These are phyloP conservation scores for Uloborus diversus DNA, from an alignment of 1,140 invertebrate genomes.

Conservation along the genomic window DNA sequence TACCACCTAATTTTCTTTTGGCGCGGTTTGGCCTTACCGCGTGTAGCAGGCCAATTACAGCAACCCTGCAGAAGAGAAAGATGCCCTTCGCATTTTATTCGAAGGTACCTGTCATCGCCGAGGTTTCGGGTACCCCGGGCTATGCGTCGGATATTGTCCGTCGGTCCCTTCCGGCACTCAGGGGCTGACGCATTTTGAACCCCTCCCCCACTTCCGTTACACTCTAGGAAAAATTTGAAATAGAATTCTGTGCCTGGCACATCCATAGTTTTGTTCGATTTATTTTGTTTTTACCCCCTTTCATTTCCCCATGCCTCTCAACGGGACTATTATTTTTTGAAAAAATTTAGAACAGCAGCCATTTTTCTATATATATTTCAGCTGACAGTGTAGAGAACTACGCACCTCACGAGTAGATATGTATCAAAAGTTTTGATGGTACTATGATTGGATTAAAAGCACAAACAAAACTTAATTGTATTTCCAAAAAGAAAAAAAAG, in stretches of 20 bases:
- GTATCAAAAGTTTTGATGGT: too few species aligned
- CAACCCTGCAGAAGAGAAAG: background rate
- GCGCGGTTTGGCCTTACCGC: background rate
- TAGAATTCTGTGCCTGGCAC: slow-evolving; percentile 9
- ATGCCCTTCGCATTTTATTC: background rate
- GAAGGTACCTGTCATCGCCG: background rate
- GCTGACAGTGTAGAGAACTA: background rate
- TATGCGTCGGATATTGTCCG: slow-evolving; percentile 34
- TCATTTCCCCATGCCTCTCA: background rate
- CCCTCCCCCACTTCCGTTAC: slow-evolving; percentile 7
- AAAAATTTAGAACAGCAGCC: background rate
- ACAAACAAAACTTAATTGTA: too few species aligned
- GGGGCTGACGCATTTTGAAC: background rate
- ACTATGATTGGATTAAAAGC: too few species aligned
- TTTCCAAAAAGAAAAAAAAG: background rate
- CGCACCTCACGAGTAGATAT: too few species aligned
- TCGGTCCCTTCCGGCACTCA: background rate
- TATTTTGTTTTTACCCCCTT: background rate
- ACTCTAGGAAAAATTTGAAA: background rate
- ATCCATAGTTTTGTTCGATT: slow-evolving; percentile 16
- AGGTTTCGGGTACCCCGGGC: background rate
- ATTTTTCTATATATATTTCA: background rate
- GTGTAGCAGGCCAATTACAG: background rate
- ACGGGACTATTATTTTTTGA: slow-evolving; percentile 14
- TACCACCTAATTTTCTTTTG: background rate